Percentiles rank a stretch among this genome's conserved stretches.
Conservation (phyloP, 2,797 vertebrate species). For the Mormyrops attenuatus region DNA sequence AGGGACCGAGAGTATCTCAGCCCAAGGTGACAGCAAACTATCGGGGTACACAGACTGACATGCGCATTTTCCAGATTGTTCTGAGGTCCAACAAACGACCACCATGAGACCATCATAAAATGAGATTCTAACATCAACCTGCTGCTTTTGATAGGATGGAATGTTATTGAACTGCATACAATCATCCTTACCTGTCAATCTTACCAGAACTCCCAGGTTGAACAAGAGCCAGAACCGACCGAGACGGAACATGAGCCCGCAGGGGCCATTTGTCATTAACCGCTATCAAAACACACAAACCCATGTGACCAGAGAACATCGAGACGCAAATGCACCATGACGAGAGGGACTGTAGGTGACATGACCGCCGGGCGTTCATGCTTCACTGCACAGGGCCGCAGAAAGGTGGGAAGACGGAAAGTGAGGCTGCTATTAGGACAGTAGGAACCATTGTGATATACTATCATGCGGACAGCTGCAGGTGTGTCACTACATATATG, state of each 20-base stretch:
- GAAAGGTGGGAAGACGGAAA: not conserved
- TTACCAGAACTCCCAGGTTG: not conserved
- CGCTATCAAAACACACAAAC: not conserved
- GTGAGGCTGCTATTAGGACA: not conserved
- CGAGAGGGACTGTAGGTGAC: not conserved
- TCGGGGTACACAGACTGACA: not conserved
- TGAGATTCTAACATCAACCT: not conserved
- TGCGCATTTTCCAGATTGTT: not conserved
- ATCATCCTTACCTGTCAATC: not conserved
- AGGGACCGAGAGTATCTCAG: not conserved
- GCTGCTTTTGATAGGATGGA: not conserved
- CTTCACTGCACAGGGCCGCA: not conserved
- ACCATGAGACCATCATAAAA: not conserved
- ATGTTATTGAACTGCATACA: not conserved
- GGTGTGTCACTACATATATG: not conserved
- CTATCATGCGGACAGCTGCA: not conserved
- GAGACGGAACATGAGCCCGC: not conserved
- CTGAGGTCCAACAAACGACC: not conserved
- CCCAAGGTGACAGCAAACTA: not conserved
- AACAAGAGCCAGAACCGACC: not conserved
- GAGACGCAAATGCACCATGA: not conserved
- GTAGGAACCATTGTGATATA: not conserved
- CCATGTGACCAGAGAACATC: not conserved
- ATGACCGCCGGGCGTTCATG: not conserved
- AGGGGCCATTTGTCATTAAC: not conserved